phyloP scores from a whole-genome alignment of 2,797 vertebrate species.

The Darevskia mixta region DNA sequence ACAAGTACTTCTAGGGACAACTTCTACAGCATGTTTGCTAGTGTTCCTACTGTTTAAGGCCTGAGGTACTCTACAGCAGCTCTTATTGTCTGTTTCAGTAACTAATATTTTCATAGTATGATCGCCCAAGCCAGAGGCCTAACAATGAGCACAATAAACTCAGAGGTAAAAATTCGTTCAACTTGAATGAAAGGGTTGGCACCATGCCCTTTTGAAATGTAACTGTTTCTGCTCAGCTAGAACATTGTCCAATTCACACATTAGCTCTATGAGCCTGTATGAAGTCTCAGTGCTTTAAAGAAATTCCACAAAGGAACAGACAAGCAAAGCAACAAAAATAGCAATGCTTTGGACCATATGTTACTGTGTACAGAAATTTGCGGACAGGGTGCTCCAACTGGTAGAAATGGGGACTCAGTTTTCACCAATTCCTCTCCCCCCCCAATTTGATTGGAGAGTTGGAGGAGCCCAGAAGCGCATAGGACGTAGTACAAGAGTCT shows the following conservation, averaged over 20 bases:
- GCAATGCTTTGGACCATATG: neutral
- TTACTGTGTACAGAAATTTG: neutral
- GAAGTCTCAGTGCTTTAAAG: conserved; percentile 6
- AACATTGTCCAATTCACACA: conserved; percentile 20
- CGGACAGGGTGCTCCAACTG: neutral
- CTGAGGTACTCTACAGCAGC: neutral
- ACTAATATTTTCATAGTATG: neutral
- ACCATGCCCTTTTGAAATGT: neutral
- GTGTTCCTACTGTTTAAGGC: neutral
- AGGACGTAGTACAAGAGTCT: neutral
- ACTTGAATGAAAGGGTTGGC: neutral
- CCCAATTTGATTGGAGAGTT: too few relatives aligned
- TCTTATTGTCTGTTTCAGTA: neutral
- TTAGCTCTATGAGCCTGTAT: neutral
- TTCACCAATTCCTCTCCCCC: neutral
- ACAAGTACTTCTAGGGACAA: neutral
- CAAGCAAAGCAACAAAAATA: neutral
- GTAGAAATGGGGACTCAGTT: neutral
- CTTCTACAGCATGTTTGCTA: neutral
- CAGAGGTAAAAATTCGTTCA: neutral
- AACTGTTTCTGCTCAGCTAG: neutral
- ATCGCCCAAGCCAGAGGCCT: neutral
- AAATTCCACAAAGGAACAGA: neutral
- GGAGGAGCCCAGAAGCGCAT: too few relatives aligned
- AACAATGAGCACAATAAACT: conserved; percentile 2